Evolutionary conservation across 2,888 invertebrate species (phyloP).

Genomic region (Gymnoscelis rufifasciata): DNA sequence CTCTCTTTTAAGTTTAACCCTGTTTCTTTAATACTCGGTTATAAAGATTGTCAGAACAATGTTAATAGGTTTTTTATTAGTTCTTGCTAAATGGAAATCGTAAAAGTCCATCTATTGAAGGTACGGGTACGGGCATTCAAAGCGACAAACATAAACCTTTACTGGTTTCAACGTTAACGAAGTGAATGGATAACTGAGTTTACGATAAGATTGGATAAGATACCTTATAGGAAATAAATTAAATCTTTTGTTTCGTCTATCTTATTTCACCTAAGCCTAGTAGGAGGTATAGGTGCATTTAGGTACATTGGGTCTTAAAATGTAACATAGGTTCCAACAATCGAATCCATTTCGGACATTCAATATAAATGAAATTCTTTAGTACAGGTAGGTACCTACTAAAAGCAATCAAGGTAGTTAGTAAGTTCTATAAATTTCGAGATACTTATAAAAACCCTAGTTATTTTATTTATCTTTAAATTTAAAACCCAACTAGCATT

Average conservation of each 20-base stretch:
- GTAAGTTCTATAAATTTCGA: no score
- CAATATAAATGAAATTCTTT: no score
- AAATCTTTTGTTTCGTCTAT: not conserved
- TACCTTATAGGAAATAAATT: slow-evolving; percentile 3
- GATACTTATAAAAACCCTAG: no score
- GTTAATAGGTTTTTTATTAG: slow-evolving; percentile 27
- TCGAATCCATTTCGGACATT: no score
- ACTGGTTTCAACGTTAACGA: slow-evolving; percentile 36
- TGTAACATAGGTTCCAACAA: no score
- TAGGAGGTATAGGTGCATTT: no score
- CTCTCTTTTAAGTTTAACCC: not conserved
- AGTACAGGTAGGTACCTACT: no score
- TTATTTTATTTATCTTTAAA: no score
- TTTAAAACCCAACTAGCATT: not conserved
- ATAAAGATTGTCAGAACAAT: slow-evolving; percentile 1
- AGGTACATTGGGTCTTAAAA: no score
- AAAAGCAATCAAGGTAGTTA: no score
- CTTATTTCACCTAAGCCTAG: no score
- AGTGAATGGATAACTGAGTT: not conserved
- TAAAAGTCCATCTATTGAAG: slow-evolving; percentile 31
- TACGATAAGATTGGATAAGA: not conserved
- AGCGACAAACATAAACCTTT: slow-evolving; percentile 29
- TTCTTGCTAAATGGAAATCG: slow-evolving; percentile 36
- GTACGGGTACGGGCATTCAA: slow-evolving; percentile 27
- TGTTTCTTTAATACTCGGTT: not conserved